These are phyloP conservation scores for Caligus rogercresseyi DNA, from an alignment of 1,140 invertebrate species.

Conservation along the genomic window DNA sequence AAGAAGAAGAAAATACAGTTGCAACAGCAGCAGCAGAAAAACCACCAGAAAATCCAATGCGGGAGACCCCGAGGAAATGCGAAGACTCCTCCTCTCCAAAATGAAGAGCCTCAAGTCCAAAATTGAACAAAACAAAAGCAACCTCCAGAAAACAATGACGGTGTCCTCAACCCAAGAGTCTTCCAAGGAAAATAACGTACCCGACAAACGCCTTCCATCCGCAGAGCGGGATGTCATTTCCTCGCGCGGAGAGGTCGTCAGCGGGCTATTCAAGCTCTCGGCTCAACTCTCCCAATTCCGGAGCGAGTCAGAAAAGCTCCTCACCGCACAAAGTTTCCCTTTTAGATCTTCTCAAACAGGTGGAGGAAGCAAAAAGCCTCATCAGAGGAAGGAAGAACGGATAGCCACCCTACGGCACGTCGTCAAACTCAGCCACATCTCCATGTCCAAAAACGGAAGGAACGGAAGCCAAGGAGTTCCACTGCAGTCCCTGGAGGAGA, in stretches of 20 bases:
- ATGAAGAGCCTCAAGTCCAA: neutral
- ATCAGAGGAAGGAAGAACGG: neutral
- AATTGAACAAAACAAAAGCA: neutral
- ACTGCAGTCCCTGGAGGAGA: neutral
- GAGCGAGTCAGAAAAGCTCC: neutral
- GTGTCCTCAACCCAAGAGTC: too few relatives aligned
- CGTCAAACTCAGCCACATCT: neutral
- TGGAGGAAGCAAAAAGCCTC: neutral
- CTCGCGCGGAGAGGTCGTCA: neutral
- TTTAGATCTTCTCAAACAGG: neutral
- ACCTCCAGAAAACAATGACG: neutral
- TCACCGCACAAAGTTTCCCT: neutral
- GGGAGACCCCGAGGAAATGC: neutral
- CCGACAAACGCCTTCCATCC: neutral
- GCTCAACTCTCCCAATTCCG: conserved; percentile 1
- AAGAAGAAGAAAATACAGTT: neutral
- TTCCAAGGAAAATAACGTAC: neutral
- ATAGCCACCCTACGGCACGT: neutral
- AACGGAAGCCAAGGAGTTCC: neutral
- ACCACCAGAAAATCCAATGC: neutral
- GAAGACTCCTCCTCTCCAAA: neutral
- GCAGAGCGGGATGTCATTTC: neutral
- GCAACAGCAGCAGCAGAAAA: too few relatives aligned
- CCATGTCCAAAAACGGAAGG: neutral
- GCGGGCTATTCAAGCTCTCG: neutral